Conservation (phyloP, 1,140 invertebrate species). For the Drosophila ohnishii region DNA sequence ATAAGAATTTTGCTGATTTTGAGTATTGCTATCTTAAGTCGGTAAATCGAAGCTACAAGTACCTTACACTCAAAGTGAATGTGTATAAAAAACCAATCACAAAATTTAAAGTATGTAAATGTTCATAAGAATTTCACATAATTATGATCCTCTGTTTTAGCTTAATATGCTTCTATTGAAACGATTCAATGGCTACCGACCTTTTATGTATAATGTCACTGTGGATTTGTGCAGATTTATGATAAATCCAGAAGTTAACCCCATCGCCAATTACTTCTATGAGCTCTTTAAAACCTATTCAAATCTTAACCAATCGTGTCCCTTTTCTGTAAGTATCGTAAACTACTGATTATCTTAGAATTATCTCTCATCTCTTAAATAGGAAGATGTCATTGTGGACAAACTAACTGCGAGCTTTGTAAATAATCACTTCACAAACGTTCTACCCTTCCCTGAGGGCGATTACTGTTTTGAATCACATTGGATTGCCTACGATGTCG, state of each 20-base stretch:
- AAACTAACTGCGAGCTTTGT: background rate
- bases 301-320: constrained; percentile 6
- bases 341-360: background rate
- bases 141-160: background rate
- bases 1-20: constrained; percentile 5
- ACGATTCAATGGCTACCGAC: background rate
- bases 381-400: constrained; percentile 1
- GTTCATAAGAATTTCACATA: accelerated
- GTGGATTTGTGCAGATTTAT: constrained; percentile 6
- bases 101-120: background rate
- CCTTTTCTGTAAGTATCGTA: background rate
- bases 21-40: constrained; percentile 26
- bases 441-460: background rate
- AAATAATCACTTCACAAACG: background rate
- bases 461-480: constrained; percentile 2
- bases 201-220: constrained; percentile 5
- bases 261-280: background rate
- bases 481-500: constrained; percentile 4
- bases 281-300: constrained; percentile 4
- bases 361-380: background rate
- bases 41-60: constrained; percentile 29
- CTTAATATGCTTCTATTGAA: constrained; percentile 1
- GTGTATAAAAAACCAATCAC: background rate
- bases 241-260: background rate
- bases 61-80: background rate